These are phyloP conservation scores for Acanthosepion lycidas DNA, from an alignment of 2,888 invertebrate species.

Conservation along the genomic window DNA sequence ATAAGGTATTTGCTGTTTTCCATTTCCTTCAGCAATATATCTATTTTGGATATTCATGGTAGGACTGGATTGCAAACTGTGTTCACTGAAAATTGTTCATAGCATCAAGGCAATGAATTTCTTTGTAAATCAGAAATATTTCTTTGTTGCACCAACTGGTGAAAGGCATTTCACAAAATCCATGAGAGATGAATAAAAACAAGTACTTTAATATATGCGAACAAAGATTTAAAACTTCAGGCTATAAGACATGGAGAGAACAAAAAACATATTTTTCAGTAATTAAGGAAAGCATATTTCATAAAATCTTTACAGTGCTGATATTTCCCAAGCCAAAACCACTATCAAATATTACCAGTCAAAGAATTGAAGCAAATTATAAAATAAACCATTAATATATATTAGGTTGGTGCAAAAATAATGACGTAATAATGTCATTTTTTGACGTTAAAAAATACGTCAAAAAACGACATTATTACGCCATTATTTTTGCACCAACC, in stretches of 20 bases:
- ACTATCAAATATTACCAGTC: background rate
- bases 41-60: slow-evolving; percentile 6
- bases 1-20: background rate
- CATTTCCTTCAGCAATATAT: background rate
- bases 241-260: background rate
- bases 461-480: too few species aligned
- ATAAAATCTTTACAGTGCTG: background rate
- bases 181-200: background rate
- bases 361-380: too few species aligned
- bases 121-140: background rate
- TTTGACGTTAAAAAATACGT: too few species aligned
- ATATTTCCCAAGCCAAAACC: background rate
- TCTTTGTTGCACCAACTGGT: background rate
- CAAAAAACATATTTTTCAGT: background rate
- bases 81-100: background rate
- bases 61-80: background rate
- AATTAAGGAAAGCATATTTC: background rate
- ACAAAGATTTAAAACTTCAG: background rate
- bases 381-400: too few species aligned
- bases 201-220: background rate
- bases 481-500: too few species aligned
- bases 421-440: too few species aligned
- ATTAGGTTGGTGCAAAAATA: too few species aligned
- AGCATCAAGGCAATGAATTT: background rate
- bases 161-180: too few species aligned